phyloP scores from a whole-genome alignment of 1,140 invertebrate species.

The Anoplolepis gracilipes region DNA sequence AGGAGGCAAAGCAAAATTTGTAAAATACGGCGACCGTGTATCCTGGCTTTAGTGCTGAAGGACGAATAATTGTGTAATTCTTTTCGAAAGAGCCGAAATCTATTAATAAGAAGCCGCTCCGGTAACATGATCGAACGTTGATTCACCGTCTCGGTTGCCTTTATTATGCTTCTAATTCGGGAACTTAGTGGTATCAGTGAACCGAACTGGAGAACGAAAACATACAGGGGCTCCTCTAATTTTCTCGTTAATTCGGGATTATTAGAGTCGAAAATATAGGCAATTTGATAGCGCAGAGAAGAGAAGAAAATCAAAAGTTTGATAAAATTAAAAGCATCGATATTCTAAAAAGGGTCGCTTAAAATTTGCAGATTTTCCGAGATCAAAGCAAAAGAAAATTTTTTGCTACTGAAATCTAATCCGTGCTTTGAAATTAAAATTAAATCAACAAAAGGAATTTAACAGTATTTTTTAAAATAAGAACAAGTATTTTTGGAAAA shows the following conservation, averaged over 20 bases:
- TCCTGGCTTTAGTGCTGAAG: not conserved
- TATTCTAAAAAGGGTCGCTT: conserved; percentile 49
- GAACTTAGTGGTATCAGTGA: conserved; percentile 37
- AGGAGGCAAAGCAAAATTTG: not conserved
- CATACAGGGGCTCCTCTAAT: conserved; percentile 15
- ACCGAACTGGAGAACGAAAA: conserved; percentile 41
- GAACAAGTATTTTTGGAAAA: too few relatives aligned
- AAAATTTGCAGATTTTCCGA: not conserved
- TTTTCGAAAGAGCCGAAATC: conserved; percentile 9
- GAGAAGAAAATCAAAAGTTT: not conserved
- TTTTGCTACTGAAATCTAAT: not conserved
- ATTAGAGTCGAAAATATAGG: conserved; percentile 40
- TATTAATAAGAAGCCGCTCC: conserved; percentile 49
- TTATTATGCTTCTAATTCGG: conserved; percentile 60
- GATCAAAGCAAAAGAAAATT: not conserved
- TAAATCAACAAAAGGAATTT: too few relatives aligned
- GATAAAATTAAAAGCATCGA: conserved; percentile 67
- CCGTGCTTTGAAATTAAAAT: too few relatives aligned
- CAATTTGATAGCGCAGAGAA: not conserved
- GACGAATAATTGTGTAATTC: conserved; percentile 26
- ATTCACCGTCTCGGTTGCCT: conserved; percentile 44
- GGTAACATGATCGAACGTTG: conserved; percentile 62
- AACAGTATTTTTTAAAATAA: too few relatives aligned
- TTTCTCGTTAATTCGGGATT: conserved; percentile 40
- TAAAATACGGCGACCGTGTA: not conserved